Evolutionary conservation across 92 coral and sea anemone species (phyloP).

Genomic region (Palythoa heliodiscus): DNA sequence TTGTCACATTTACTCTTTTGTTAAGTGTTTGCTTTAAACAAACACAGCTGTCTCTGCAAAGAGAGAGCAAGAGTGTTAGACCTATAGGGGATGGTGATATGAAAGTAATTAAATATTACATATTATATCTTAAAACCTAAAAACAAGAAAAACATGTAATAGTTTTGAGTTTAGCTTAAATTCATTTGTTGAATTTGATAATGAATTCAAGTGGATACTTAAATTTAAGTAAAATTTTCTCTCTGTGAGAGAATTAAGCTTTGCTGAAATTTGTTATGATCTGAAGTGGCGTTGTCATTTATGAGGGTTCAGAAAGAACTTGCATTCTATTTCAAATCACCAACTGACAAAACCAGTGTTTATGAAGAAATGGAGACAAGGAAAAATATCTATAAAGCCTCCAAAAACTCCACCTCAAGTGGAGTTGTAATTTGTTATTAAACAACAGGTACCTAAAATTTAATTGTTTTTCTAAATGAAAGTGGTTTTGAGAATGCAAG

Average conservation of each 20-base stretch:
- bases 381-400: neutral
- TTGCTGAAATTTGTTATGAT: constrained; percentile 22
- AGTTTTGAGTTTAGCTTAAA: neutral
- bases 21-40: no score
- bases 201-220: constrained; percentile 6
- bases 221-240: constrained; percentile 55
- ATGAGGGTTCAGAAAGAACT: constrained; percentile 24
- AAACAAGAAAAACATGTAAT: neutral
- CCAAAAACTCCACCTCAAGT: neutral
- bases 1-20: no score
- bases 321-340: neutral
- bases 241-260: constrained; percentile 68
- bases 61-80: no score
- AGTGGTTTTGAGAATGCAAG: constrained; percentile 21
- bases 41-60: no score
- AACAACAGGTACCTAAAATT: neutral
- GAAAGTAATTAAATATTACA: no score
- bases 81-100: no score
- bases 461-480: neutral
- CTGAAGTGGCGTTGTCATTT: constrained; percentile 13
- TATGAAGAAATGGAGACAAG: neutral
- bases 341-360: neutral
- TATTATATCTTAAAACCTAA: no score
- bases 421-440: neutral
- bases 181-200: constrained; percentile 14